Base-by-base conservation (phyloP, 1,140 invertebrate genomes). In the Phymastichus coffea region DNA sequence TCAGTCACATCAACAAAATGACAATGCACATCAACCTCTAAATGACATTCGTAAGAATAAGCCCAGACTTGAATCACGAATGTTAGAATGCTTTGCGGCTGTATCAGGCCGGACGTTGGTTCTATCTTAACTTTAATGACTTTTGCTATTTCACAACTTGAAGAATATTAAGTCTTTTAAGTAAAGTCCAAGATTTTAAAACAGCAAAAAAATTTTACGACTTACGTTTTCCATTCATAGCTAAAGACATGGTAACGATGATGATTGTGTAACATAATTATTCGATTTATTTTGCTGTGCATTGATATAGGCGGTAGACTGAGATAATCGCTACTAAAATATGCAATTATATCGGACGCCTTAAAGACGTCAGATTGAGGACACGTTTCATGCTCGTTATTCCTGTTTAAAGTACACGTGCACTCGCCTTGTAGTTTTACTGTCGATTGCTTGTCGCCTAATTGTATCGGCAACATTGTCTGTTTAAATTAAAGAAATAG, bases 221-320 rank as follows among this genome's bases (percentile, higher is more conserved):
- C 33, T 38, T 61, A 75, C 74, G 54, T 70, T 64, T 66, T 64
- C 74, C 73, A 76, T 7, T 63, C 44, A 6, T 72, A 77, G 7
- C 57, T 55, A 14, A 76, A 54, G 8, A 69, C 66, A 37, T 75
- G 59, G 6, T 64, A 33, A n/a, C 58, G 15, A 41, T 63, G 60
- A 40, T 38, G 61, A 57, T 75, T 77, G 7, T 70, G 61, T 14
- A 77, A 49, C 48, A 74, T 65, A 30, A 73, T 52, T 46, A 76
- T 63, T 57, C 55, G 73, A 9, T 61, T 51, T 9, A 60, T 19
- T 57, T 65, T 65, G 30, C 38, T 38, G 38, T 61, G 35, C 19
- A 30, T 66, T n/a, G 65, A 40, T 4, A 65, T 61, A 26, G 63
- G 14, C 2, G 63, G 48, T 37, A 73, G 22, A 12, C 66, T 19